Evolutionary conservation across 2,113 vertebrate species (phyloP).

Genomic region (Pelusios castaneus): DNA sequence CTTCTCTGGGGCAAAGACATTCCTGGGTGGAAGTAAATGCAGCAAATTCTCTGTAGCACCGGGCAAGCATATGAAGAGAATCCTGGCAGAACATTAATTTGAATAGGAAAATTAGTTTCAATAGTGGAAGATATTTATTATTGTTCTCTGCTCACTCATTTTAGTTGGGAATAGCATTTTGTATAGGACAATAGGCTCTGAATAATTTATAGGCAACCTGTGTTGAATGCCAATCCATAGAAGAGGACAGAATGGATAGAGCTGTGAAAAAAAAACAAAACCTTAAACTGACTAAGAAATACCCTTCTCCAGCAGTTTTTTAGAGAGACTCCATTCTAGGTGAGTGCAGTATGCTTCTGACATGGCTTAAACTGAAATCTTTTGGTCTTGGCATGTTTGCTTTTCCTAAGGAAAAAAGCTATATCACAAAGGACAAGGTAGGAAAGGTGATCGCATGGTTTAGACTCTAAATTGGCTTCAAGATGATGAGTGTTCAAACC

Average conservation of each 20-base stretch:
- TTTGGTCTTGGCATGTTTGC: not conserved
- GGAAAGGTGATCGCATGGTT: no score
- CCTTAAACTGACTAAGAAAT: not conserved
- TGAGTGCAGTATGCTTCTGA: not conserved
- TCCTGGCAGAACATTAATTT: not conserved
- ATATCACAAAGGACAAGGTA: not conserved
- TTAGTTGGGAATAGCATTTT: not conserved
- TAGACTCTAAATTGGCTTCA: not conserved
- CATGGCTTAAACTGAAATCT: not conserved
- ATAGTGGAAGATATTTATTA: slow-evolving; percentile 1
- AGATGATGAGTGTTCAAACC: not conserved
- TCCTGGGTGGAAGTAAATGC: not conserved
- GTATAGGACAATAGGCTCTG: not conserved
- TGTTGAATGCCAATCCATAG: not conserved
- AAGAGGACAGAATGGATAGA: not conserved
- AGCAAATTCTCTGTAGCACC: not conserved
- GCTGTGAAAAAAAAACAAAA: not conserved
- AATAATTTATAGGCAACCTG: not conserved
- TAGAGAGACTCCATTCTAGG: not conserved
- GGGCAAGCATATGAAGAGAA: not conserved
- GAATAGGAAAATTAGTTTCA: slow-evolving; percentile 38
- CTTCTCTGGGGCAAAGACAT: slow-evolving; percentile 28
- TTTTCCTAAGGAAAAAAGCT: not conserved
- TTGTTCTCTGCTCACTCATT: slow-evolving; percentile 11
- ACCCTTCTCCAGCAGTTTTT: not conserved